These are phyloP conservation scores for Synodontis membranacea DNA, from an alignment of 2,113 vertebrate species.

Conservation along the genomic window DNA sequence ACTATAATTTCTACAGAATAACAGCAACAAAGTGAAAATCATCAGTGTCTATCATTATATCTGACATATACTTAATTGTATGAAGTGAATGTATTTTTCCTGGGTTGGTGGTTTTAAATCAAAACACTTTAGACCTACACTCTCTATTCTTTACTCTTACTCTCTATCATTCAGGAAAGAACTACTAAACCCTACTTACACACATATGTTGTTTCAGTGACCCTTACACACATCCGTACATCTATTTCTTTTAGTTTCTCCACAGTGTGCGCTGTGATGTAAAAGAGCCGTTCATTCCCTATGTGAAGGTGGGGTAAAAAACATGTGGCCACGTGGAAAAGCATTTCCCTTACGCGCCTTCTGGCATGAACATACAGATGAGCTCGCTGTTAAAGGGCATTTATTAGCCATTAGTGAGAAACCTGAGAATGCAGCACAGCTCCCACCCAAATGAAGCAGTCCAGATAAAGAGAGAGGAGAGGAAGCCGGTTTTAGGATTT, in stretches of 20 bases:
- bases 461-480: background rate
- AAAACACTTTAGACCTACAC: background rate
- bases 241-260: conserved; percentile 10
- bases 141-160: background rate
- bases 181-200: conserved; percentile 8
- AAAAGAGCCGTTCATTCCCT: background rate
- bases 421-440: conserved; percentile 10
- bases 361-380: conserved; percentile 24
- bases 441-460: conserved; percentile 6
- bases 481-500: background rate
- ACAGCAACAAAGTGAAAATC: conserved; percentile 8
- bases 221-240: background rate
- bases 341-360: conserved; percentile 10
- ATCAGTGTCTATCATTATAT: background rate
- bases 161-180: background rate
- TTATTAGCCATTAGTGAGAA: conserved; percentile 25
- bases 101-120: background rate
- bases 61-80: conserved; percentile 6
- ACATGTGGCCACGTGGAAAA: conserved; percentile 20
- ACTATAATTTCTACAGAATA: conserved; percentile 1
- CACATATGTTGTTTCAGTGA: background rate
- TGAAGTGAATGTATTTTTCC: background rate
- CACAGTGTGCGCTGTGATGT: background rate
- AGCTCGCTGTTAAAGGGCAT: conserved; percentile 12
- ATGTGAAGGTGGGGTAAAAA: background rate